A percentile compares a stretch with the other conserved stretches of the same genome.
These are phyloP conservation scores for Saturnia japonica DNA, from an alignment of 2,888 invertebrate species.

Conservation along the genomic window DNA sequence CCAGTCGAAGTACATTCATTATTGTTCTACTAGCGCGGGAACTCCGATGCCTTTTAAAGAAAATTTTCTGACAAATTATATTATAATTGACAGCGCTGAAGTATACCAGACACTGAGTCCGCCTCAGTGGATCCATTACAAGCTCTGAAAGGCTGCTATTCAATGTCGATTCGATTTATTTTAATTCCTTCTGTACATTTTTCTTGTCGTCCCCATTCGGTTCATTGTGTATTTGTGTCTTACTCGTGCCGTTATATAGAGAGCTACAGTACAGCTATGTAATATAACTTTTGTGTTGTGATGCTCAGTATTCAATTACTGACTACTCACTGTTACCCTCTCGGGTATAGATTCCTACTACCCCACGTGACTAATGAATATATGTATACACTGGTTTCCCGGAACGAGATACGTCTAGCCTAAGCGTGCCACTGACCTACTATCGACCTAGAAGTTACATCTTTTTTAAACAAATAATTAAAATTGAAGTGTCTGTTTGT, in stretches of 20 bases:
- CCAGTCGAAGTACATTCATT: background rate
- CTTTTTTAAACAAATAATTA: too few species aligned
- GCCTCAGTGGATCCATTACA: constrained; percentile 33
- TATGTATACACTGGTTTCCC: too few species aligned
- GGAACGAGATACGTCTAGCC: too few species aligned
- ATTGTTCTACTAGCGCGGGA: background rate
- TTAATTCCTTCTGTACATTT: constrained; percentile 51
- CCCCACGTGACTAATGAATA: too few species aligned
- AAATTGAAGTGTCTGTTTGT: too few species aligned
- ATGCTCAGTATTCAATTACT: background rate
- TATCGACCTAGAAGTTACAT: too few species aligned
- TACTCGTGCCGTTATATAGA: constrained; percentile 20
- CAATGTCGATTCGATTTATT: constrained; percentile 55
- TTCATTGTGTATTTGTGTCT: constrained; percentile 38
- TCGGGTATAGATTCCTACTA: too few species aligned
- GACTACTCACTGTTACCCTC: too few species aligned
- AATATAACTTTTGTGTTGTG: background rate
- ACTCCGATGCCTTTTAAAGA: background rate
- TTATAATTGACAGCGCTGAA: background rate
- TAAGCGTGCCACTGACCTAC: too few species aligned
- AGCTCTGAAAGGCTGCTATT: constrained; percentile 46
- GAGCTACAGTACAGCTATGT: constrained; percentile 21
- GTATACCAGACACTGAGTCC: constrained; percentile 11
- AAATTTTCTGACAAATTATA: background rate
- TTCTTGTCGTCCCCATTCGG: constrained; percentile 41